Evolutionary conservation across 2,888 invertebrate genomes (phyloP), one percentile per base, ranked within the genome.

Genomic region (Catocala nupta): DNA sequence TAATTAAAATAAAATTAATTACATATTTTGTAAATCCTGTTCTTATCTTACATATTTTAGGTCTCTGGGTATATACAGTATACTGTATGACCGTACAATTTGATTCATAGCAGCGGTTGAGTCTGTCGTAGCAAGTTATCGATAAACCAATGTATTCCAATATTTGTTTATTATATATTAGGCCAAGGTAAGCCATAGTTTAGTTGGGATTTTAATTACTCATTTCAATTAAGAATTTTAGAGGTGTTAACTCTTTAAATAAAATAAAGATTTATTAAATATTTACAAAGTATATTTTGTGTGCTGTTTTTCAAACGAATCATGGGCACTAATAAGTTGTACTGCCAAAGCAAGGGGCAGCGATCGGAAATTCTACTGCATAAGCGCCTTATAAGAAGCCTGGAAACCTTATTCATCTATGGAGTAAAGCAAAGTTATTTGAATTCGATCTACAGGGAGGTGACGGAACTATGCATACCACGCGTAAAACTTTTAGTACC

Each of bases 81-180:
- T 39, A 39, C 36, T 39, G 9, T 39, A 39, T 39, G 36, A 8
- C 8, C 36, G 9, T 39, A 39, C 36, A 39, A 39, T 39, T 39
- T 39, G 36, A 39, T 39, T 39, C 36, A 39, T 9, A 50, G 57
- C 34, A 5, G 50, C 33, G 4, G 33, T 49, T 44, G 25, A 33
- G 10, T 43, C 36, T 49, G 11, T 56, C 12, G n/a, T 13, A 45
- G 47, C 47, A 16, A 16, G 5, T 8, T 47, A 16, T 45, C n/a
- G 33, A 43, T 49, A 43, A 12, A 39, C 25, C 16, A 96, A 42
- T 54, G 34, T 60, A 55, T 60, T 44, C 44, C 48, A 34, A 33
- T 53, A 66, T 63, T 63, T 59, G 36, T 56, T 59, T 53, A 58
- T 54, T 52, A 52, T 52, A 58, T 59, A 55, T 56, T 65, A 51